A percentile compares a stretch with the other conserved stretches of the same genome.
These are phyloP conservation scores for Iguana delicatissima DNA, from an alignment of 2,797 vertebrate genomes.

Conservation along the genomic window DNA sequence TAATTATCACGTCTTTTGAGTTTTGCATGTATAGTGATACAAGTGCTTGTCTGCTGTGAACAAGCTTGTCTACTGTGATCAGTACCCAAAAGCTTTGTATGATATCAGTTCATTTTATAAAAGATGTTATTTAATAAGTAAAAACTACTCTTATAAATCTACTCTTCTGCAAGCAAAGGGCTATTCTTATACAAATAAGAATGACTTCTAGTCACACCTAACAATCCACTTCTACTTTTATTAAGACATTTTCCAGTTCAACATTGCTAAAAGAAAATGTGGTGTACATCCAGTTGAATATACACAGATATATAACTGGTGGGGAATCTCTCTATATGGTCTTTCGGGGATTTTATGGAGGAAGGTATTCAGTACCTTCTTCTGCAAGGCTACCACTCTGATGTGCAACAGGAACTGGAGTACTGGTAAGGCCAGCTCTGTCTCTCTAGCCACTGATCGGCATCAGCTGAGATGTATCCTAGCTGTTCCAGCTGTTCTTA, in stretches of 20 bases:
- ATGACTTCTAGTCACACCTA: not conserved
- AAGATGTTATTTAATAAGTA: not conserved
- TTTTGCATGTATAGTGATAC: conserved; percentile 3
- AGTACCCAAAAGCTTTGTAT: not conserved
- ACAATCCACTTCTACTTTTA: not conserved
- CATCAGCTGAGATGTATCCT: no score
- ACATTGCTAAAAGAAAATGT: not conserved
- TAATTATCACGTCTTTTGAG: not conserved
- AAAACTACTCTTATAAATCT: no score
- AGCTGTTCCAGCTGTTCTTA: no score
- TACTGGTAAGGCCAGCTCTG: no score
- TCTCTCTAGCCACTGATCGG: no score
- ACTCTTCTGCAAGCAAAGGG: not conserved
- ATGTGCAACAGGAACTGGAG: no score
- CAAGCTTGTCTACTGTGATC: not conserved
- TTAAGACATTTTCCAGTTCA: not conserved
- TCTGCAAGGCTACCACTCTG: no score
- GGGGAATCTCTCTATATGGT: no score
- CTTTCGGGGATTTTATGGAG: no score
- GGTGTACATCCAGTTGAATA: no score
- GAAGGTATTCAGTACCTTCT: no score
- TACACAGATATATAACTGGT: no score
- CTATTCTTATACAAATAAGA: not conserved
- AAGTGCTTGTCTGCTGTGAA: not conserved
- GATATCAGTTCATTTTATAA: not conserved